Conservation (phyloP, 2,113 vertebrate species). For the Ptyas mucosa region DNA sequence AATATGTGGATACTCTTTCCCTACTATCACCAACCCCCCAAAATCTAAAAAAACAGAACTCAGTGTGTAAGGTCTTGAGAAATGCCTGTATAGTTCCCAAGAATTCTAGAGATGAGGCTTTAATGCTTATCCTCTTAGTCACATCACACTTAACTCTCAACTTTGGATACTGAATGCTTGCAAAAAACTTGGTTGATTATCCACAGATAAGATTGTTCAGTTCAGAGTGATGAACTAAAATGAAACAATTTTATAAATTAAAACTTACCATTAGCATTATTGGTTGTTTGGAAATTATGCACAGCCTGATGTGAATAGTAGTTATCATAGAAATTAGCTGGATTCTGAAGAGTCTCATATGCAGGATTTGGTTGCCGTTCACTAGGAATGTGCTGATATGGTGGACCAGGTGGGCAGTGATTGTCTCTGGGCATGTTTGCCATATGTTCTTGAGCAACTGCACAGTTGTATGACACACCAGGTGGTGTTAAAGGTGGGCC, state of each 20-base stretch:
- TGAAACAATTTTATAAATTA: neutral
- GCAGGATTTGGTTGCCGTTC: conserved; percentile 75
- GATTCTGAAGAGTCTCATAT: conserved; percentile 79
- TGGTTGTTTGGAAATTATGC: conserved; percentile 69
- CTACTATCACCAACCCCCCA: neutral
- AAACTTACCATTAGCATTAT: conserved; percentile 76
- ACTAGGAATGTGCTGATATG: conserved; percentile 74
- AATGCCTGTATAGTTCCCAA: neutral
- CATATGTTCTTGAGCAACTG: conserved; percentile 76
- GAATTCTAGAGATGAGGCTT: neutral
- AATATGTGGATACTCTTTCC: neutral
- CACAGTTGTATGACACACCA: conserved; percentile 58
- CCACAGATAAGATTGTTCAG: neutral
- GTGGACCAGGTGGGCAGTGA: conserved; percentile 74
- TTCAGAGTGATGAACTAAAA: neutral
- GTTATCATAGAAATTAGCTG: conserved; percentile 80
- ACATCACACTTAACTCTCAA: neutral
- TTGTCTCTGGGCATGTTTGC: conserved; percentile 72
- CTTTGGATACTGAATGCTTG: neutral
- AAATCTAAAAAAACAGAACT: neutral
- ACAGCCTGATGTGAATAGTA: conserved; percentile 83
- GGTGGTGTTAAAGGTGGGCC: conserved; percentile 67
- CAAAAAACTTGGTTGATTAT: neutral
- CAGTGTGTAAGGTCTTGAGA: neutral
- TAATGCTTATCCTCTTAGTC: neutral